Base-by-base conservation (phyloP, 2,888 invertebrate species). In the Nomada ruficornis region DNA sequence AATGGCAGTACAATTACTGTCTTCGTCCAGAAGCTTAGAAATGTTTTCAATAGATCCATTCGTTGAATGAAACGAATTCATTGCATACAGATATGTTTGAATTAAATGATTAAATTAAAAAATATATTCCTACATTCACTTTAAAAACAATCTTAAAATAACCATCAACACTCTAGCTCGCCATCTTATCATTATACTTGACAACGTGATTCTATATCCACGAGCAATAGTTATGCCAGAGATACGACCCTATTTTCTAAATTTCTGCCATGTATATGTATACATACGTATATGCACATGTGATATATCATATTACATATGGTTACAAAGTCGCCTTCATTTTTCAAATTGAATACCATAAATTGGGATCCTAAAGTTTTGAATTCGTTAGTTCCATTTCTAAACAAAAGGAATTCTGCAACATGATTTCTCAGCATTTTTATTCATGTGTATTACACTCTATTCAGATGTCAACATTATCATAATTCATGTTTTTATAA, bases 151-250 rank as follows among this genome's bases (percentile, higher is more conserved):
- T 59, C 71, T 82, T 71, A 73, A 85, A 67, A 55, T 72, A 79
- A 88, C 83, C 72, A 79, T 84, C 70, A 87, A 87, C 75, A 72
- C 29, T 54, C 57, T 89, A 87, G 52, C 75, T 82, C 83, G 88
- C 86, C 86, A 89, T 88, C 82, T 86, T 86, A 83, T 73, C 18
- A 63, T n/a, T 62, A 36, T 55, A 72, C 18, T 54, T 76, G 36
- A 23, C 54, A 78, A 78, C 52, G 60, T 52, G 9, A 52, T 60
- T 47, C n/a, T 68, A 76, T 13, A 36, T 23, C 29, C 36, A 62
- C 26, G n/a, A 44, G 10, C 15, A 36, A 15, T 20, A 44, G 9
- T n/a, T 55, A 44, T n/a, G 15, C 42, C 2, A 65, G 72, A 73
- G 44, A 23, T 9, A 13, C 50, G 23, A 63, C 52, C 23, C 36